Evolutionary conservation across 2,888 invertebrate genomes (phyloP), one percentile per base, ranked within the genome.

Genomic region (Schizaphis graminum): DNA sequence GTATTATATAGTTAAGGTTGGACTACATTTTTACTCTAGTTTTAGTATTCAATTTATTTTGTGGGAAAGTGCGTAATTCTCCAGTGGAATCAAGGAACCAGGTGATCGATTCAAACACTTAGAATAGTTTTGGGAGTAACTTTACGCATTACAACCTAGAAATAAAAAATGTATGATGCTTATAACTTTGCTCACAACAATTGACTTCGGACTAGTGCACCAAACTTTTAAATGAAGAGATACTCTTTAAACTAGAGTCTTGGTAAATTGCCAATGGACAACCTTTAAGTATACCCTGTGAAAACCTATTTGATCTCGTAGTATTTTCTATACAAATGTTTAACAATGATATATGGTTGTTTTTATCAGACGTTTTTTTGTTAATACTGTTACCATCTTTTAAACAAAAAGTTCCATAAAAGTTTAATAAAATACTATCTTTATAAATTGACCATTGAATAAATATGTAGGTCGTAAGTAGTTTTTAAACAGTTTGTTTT

Each of bases 121-220:
- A 35, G 86, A 87, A 87, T 49, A 87, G 87, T 87, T 87, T 92
- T 35, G 41, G 67, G 35, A 92, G 61, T 92, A 92, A 92, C 61
- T 67, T 92, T 92, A 49, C 35, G 49, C 92, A 87, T 92, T 61
- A 92, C 44, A 61, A 67, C 49, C 41, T 8, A 41, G 41, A 67
- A 41, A 87, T 49, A 61, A 92, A 87, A 87, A 92, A 67, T 87
- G 41, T 67, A 67, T 88, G 41, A 87, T 92, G 87, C 57, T 92
- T 87, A 49, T 92, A 92, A 92, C 87, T 86, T 92, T 87, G 61
- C 57, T 61, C 57, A 35, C 44, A 61, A 92, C 92, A 92, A 92
- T 92, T 87, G 57, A 61, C 57, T 86, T 8, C 35, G 16, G 41
- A 47, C 61, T 47, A 26, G 47, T 57, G 35, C 35, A 53, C 61